Base-by-base conservation (phyloP, 2,888 invertebrate genomes). In the Cryptocephalus primarius region DNA sequence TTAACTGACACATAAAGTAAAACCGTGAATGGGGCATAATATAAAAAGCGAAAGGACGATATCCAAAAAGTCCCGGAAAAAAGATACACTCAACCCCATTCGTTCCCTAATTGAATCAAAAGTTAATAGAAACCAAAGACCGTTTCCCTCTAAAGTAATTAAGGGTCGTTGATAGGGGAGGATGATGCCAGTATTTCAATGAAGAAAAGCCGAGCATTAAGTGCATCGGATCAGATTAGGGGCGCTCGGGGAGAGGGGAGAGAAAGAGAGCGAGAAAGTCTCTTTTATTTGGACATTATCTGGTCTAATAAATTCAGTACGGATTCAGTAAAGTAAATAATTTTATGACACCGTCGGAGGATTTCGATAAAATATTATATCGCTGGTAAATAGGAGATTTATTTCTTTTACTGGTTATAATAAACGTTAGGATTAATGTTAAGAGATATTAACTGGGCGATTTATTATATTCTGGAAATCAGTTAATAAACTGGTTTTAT, bases 221-320 rank as follows among this genome's bases (percentile, higher is more conserved):
- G 49, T 61, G 62, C 62, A 62, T 61, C 60, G 60, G 62, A 64
- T 63, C 62, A 62, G 66, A 66, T 67, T 66, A 64, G 60, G 53
- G 59, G 56, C 54, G 60, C 59, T 57, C 56, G 54, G 53, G 55
- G 53, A 48, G 52, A 47, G 22, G 32, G 40, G 53, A 48, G 52
- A 47, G 22, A 31, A 38, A 22, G 22, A 22, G 22, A 22, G 22
- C 6, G 39, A 48, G 44, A 44, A 42, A 45, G 44, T 41, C 45
- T 48, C 42, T 47, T 49, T 22, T 22, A 22, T 22, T 22, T 22
- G 22, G 22, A 22, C 22, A 22, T 22, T 22, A 22, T 22, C 22
- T 22, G 22, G 22, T 22, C 22, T 22, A 22, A 22, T 22, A 22
- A 22, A 22, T 22, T 22, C 22, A 22, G 22, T 22, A 22, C 22